phyloP scores from a whole-genome alignment of 2,797 vertebrate genomes.

The Rhabdophis nuchalis region DNA sequence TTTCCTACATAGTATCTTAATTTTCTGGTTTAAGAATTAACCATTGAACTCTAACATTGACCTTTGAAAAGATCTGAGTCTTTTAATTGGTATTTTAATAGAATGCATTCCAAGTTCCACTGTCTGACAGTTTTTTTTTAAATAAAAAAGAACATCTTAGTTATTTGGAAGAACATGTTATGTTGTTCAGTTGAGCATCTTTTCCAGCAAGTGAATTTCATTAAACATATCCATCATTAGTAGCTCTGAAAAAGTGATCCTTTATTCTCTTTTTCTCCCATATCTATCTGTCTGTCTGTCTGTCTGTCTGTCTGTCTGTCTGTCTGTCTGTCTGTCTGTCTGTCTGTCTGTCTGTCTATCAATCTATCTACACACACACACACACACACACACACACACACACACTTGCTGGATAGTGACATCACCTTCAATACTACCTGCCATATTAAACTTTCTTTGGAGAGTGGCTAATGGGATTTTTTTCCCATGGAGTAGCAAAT shows the following conservation, averaged over 20 bases:
- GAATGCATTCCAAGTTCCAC: not conserved
- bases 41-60: not conserved
- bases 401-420: too few relatives aligned
- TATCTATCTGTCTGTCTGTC: too few relatives aligned
- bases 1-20: not conserved
- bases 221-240: not conserved
- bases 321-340: too few relatives aligned
- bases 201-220: not conserved
- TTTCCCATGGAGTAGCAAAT: not conserved
- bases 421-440: not conserved
- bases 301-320: too few relatives aligned
- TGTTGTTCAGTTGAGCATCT: not conserved
- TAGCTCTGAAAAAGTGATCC: not conserved
- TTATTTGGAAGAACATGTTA: not conserved
- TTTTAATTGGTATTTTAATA: not conserved
- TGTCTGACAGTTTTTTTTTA: not conserved
- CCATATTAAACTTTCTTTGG: not conserved
- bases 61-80: not conserved
- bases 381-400: too few relatives aligned
- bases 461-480: slow-evolving; percentile 7
- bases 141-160: not conserved
- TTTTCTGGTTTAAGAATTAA: not conserved
- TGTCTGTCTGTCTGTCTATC: too few relatives aligned
- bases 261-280: not conserved
- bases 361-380: too few relatives aligned